Conservation (phyloP, 2,113 vertebrate genomes). For the Megalops atlanticus region DNA sequence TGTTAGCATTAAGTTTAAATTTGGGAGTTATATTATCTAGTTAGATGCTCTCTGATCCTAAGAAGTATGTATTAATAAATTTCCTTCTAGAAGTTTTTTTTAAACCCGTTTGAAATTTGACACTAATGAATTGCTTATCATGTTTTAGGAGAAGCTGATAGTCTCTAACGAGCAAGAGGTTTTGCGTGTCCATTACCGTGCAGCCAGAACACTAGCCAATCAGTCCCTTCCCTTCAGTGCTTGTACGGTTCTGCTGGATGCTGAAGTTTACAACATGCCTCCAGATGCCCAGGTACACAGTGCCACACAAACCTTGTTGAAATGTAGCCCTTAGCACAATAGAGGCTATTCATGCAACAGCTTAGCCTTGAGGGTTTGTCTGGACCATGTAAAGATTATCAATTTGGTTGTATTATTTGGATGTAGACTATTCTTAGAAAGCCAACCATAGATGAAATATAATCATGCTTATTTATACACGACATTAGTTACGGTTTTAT, state of each 20-base stretch:
- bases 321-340: background rate
- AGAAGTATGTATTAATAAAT: no score
- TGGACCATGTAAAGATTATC: no score
- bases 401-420: background rate
- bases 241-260: conserved; percentile 93
- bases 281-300: conserved; percentile 88
- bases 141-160: conserved; percentile 91
- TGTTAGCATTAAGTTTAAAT: no score
- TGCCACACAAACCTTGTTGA: background rate
- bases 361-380: background rate
- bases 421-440: background rate
- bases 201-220: conserved; percentile 93
- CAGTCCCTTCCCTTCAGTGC: conserved; percentile 97
- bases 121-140: background rate
- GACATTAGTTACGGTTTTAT: background rate
- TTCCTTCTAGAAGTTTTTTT: no score
- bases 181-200: conserved; percentile 92
- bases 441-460: no score
- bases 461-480: background rate
- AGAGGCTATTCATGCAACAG: background rate
- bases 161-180: conserved; percentile 98
- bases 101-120: background rate
- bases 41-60: no score
- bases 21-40: no score
- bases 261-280: conserved; percentile 96